Conservation (phyloP, 1,140 invertebrate species). For the Dreissena rostriformis region DNA sequence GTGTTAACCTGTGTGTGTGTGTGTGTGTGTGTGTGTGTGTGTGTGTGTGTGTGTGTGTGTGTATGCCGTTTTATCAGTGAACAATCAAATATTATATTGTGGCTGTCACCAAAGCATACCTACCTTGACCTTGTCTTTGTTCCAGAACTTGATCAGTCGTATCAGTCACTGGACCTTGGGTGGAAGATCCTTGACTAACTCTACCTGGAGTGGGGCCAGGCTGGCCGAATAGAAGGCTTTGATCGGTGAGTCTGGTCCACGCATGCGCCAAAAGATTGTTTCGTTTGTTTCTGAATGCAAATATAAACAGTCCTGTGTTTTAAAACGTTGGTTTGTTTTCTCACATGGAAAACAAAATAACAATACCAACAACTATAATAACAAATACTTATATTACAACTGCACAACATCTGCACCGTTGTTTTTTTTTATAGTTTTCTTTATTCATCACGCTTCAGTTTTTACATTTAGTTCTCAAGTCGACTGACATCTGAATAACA, state of each 20-base stretch:
- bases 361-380: too few species aligned
- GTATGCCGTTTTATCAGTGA: neutral
- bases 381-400: too few species aligned
- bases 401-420: too few species aligned
- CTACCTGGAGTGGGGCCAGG: neutral
- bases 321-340: too few species aligned
- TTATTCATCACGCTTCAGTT: too few species aligned
- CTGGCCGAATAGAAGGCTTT: neutral
- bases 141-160: conserved; percentile 42
- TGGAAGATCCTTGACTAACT: neutral
- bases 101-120: neutral
- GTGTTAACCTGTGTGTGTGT: too few species aligned
- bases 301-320: too few species aligned
- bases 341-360: too few species aligned
- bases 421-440: too few species aligned
- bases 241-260: neutral
- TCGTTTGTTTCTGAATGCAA: too few species aligned
- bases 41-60: neutral
- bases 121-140: neutral
- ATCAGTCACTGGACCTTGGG: conserved; percentile 29
- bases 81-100: neutral
- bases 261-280: neutral
- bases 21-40: neutral
- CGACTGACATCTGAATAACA: too few species aligned
- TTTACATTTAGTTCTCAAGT: too few species aligned